phyloP scores from a whole-genome alignment of 2,888 invertebrate species.

The Cosmia trapezina region DNA sequence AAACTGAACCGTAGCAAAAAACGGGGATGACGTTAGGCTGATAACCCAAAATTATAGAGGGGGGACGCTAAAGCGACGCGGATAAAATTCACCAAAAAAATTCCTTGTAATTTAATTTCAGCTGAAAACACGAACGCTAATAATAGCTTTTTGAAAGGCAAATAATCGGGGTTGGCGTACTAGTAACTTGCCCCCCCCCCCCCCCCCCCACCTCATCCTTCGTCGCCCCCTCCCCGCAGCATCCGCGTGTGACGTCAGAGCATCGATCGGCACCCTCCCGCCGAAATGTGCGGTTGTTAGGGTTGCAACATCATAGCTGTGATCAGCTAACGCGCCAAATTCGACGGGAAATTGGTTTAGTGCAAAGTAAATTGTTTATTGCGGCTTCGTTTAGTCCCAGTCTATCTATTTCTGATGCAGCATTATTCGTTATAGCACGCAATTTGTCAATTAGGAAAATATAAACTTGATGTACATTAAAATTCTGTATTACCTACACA shows the following conservation, averaged over 20 bases:
- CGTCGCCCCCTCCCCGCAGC: slow-evolving; percentile 73
- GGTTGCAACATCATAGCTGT: slow-evolving; percentile 65
- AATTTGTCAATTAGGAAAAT: slow-evolving; percentile 20
- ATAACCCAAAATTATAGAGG: slow-evolving; percentile 52
- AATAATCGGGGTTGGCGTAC: slow-evolving; percentile 75
- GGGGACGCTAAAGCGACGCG: slow-evolving; percentile 28
- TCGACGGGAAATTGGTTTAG: slow-evolving; percentile 62
- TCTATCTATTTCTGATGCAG: slow-evolving; percentile 18
- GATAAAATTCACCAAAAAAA: slow-evolving; percentile 61
- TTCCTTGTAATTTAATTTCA: slow-evolving; percentile 68
- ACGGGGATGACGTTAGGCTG: slow-evolving; percentile 26
- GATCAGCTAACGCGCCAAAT: slow-evolving; percentile 61
- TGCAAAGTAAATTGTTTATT: slow-evolving; percentile 56
- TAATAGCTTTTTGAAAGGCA: slow-evolving; percentile 79
- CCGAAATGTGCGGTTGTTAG: slow-evolving; percentile 77
- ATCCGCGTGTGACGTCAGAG: slow-evolving; percentile 85
- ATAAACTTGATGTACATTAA: background rate
- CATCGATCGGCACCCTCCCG: slow-evolving; percentile 84
- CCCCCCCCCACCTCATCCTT: slow-evolving; percentile 61
- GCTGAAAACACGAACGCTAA: slow-evolving; percentile 71
- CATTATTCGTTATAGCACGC: slow-evolving; percentile 29
- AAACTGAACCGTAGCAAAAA: slow-evolving; percentile 31
- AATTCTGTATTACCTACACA: background rate
- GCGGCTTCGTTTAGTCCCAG: slow-evolving; percentile 42
- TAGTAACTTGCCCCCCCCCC: slow-evolving; percentile 61